phyloP scores from a whole-genome alignment of 2,888 invertebrate genomes.

The Machimus rusticus region DNA sequence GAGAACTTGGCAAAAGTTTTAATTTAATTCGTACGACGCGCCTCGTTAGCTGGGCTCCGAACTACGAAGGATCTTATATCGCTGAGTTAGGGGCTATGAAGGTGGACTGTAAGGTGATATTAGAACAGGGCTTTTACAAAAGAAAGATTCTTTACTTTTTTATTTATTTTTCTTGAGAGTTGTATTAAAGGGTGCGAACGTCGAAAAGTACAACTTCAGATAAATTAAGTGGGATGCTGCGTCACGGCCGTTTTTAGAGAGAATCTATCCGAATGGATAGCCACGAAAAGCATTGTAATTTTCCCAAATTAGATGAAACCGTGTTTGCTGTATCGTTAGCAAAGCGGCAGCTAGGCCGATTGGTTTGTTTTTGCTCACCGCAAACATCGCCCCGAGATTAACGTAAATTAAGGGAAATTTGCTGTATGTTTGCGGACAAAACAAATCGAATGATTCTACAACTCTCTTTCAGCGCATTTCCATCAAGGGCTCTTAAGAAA shows the following conservation, averaged over 20 bases:
- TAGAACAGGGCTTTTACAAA: background rate
- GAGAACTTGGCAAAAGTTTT: conserved; percentile 29
- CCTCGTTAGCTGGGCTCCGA: background rate
- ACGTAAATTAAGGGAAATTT: conserved; percentile 41
- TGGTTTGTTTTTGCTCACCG: background rate
- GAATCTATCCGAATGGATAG: background rate
- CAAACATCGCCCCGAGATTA: conserved; percentile 17
- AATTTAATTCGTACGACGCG: conserved; percentile 18
- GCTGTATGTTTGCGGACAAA: conserved; percentile 43
- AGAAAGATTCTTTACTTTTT: background rate
- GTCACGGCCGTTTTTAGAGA: background rate
- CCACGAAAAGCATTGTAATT: background rate
- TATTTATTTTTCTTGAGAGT: background rate
- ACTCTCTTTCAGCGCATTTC: conserved; percentile 32
- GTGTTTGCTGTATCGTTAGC: background rate
- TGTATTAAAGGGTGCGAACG: background rate
- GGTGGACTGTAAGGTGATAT: background rate
- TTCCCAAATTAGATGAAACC: background rate
- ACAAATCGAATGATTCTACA: conserved; percentile 41
- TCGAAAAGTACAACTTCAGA: background rate
- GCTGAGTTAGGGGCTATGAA: background rate
- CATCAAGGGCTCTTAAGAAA: conserved; percentile 22
- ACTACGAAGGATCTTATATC: background rate
- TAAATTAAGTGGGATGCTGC: background rate
- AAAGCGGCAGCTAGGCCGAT: background rate